Conservation (phyloP, 2,888 invertebrate species). For the Resseliella maxima region DNA sequence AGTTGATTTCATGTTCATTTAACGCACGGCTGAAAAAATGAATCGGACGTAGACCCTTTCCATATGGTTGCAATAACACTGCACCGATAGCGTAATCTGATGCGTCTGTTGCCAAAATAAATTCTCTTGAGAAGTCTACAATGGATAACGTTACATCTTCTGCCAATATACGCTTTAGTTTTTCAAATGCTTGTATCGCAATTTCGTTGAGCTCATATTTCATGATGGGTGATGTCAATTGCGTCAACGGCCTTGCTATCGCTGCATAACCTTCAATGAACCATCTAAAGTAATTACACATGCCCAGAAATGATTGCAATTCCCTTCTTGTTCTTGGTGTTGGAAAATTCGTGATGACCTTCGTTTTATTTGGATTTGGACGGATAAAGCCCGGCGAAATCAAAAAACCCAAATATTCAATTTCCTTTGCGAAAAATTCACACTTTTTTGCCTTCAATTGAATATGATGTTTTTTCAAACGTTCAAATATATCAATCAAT, state of each 20-base stretch:
- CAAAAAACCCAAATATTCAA: not conserved
- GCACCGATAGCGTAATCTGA: conserved; percentile 59
- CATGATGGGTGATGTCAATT: not conserved
- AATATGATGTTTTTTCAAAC: conserved; percentile 56
- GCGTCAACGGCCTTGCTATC: conserved; percentile 59
- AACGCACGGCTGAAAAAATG: not conserved
- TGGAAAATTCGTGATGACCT: conserved; percentile 58
- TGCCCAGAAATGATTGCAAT: conserved; percentile 59
- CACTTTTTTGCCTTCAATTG: conserved; percentile 61
- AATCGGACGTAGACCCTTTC: not conserved
- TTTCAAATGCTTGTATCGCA: not conserved
- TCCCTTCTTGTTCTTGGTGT: conserved; percentile 58
- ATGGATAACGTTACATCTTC: not conserved
- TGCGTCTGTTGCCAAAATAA: conserved; percentile 58
- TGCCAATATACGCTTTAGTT: not conserved
- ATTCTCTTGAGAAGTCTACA: not conserved
- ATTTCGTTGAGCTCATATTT: not conserved
- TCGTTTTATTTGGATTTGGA: conserved; percentile 59
- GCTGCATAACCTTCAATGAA: conserved; percentile 58
- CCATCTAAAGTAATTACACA: conserved; percentile 58
- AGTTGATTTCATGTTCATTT: not conserved
- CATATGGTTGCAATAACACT: not conserved
- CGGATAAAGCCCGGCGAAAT: conserved; percentile 57
- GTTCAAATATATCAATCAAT: conserved; percentile 57
- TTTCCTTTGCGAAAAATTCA: conserved; percentile 58